Percentiles rank a stretch among this genome's conserved stretches.
These are phyloP conservation scores for Platycheirus albimanus DNA, from an alignment of 2,888 invertebrate species.

Conservation along the genomic window DNA sequence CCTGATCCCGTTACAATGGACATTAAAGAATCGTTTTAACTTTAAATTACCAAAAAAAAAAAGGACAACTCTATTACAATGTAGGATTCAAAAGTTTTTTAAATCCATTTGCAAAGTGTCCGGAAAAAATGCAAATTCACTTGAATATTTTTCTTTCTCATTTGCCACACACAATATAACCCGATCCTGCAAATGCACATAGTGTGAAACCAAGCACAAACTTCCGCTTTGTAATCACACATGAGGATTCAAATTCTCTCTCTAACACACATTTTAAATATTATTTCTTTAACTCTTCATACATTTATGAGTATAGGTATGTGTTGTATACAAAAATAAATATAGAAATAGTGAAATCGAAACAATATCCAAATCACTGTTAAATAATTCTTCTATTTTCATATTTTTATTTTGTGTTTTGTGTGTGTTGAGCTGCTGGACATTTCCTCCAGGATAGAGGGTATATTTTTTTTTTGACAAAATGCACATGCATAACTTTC, in stretches of 20 bases:
- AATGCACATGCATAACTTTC: constrained; percentile 34
- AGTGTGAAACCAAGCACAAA: constrained; percentile 60
- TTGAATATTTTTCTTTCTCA: constrained; percentile 21
- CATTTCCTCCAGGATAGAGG: constrained; percentile 9
- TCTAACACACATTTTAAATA: constrained; percentile 33
- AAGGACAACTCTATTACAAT: constrained; percentile 4
- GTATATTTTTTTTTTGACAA: constrained; percentile 20
- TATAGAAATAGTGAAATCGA: constrained; percentile 33
- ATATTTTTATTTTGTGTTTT: constrained; percentile 14
- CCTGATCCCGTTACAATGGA: neutral
- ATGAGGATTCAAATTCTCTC: constrained; percentile 17
- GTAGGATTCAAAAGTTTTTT: constrained; percentile 10
- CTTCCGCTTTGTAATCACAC: constrained; percentile 55
- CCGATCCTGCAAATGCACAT: neutral
- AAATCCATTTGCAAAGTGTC: constrained; percentile 6
- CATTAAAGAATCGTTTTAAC: neutral
- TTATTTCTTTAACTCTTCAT: neutral
- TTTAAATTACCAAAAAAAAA: neutral
- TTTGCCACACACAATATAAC: neutral
- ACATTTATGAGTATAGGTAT: no score
- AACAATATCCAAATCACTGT: constrained; percentile 69
- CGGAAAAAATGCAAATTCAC: constrained; percentile 12
- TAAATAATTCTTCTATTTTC: constrained; percentile 41
- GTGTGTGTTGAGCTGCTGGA: neutral
- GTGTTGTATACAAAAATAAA: neutral